Conservation (phyloP, 2,797 vertebrate genomes). For the Momotus momota region DNA sequence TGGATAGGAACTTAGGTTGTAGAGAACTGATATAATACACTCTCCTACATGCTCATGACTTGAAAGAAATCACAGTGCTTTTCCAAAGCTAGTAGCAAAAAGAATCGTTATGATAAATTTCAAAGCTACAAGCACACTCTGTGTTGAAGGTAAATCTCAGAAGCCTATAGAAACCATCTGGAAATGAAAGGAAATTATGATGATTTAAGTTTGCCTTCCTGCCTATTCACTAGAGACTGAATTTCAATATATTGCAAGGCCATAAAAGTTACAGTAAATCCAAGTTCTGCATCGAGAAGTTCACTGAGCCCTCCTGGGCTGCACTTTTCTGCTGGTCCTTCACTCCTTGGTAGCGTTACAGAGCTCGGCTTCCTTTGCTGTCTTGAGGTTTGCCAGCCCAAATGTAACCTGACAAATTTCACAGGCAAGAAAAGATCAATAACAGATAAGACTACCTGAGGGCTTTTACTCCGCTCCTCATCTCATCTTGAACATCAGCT, state of each 20-base stretch:
- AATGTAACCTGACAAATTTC: constrained; percentile 7
- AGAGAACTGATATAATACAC: background rate
- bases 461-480: background rate
- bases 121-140: background rate
- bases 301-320: background rate
- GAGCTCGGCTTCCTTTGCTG: background rate
- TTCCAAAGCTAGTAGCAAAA: constrained; percentile 13
- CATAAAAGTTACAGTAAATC: constrained; percentile 49
- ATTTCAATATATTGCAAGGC: constrained; percentile 50
- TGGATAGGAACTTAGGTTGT: background rate
- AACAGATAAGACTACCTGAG: background rate
- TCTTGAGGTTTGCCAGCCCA: background rate
- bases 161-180: constrained; percentile 35
- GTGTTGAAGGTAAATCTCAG: background rate
- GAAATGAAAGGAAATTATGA: constrained; percentile 26
- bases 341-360: background rate
- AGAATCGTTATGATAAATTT: background rate
- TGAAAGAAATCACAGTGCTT: background rate
- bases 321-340: background rate
- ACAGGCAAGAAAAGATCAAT: background rate
- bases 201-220: constrained; percentile 68
- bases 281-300: background rate
- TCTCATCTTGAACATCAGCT: background rate
- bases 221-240: constrained; percentile 56
- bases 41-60: background rate